Evolutionary conservation across 2,888 invertebrate genomes (phyloP).

Genomic region (Meiosimyza decipiens): DNA sequence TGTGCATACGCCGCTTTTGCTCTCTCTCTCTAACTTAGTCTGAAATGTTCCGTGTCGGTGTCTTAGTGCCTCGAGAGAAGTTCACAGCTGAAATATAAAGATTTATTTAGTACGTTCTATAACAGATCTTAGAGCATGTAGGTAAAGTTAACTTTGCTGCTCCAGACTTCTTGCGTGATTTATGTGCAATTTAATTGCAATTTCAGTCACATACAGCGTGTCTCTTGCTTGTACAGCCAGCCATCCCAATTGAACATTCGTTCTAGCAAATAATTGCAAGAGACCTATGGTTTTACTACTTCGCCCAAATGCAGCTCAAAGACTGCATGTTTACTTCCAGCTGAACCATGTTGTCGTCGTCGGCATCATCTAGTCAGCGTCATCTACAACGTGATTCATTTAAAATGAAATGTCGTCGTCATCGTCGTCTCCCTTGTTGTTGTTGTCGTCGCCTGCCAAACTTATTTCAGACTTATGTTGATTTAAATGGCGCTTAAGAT

Average conservation of each 20-base stretch:
- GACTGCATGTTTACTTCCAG: not conserved
- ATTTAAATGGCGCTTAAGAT: slow-evolving; percentile 17
- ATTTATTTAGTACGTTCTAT: too few species aligned
- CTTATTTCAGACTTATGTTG: slow-evolving; percentile 18
- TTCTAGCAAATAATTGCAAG: not conserved
- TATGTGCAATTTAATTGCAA: slow-evolving; percentile 4
- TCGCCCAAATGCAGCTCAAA: not conserved
- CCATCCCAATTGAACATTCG: not conserved
- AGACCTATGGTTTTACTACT: not conserved
- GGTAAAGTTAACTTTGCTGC: too few species aligned
- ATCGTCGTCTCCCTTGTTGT: not conserved
- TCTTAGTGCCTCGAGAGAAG: too few species aligned
- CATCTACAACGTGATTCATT: slow-evolving; percentile 18
- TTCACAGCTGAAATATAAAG: too few species aligned
- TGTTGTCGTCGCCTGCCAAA: not conserved
- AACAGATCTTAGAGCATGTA: too few species aligned
- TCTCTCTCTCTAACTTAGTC: too few species aligned
- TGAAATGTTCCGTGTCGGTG: too few species aligned
- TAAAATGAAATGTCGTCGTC: not conserved
- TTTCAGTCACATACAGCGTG: not conserved
- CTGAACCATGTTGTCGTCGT: slow-evolving; percentile 8
- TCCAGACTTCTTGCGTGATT: not conserved
- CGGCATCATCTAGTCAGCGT: not conserved
- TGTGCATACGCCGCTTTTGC: too few species aligned
- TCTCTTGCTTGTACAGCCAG: not conserved